Percentiles rank a stretch among this genome's conserved stretches.
phyloP scores from a whole-genome alignment of 2,797 vertebrate genomes.

The Chiroxiphia lanceolata region DNA sequence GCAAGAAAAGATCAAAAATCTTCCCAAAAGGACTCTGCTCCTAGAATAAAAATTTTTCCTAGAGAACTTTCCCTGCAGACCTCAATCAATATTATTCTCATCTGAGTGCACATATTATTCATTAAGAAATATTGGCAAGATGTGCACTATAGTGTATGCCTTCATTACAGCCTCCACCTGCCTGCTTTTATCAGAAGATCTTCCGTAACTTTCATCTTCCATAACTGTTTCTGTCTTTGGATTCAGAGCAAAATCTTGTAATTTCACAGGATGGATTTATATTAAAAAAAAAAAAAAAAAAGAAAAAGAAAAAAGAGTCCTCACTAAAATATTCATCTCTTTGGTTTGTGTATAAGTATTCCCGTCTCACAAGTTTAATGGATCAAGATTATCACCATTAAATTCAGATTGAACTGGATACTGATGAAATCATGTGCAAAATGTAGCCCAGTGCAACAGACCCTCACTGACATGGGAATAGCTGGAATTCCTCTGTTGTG shows the following conservation, averaged over 20 bases:
- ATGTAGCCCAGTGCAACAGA: neutral
- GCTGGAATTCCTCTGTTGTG: neutral
- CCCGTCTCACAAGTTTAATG: neutral
- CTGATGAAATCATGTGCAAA: neutral
- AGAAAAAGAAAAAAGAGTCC: neutral
- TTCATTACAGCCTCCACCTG: conserved; percentile 49
- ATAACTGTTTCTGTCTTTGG: conserved; percentile 10
- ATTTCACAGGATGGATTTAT: neutral
- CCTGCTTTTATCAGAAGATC: conserved; percentile 35
- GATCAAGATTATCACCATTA: neutral
- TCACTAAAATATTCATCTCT: neutral
- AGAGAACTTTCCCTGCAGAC: conserved; percentile 56
- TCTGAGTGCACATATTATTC: conserved; percentile 62
- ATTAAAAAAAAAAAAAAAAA: neutral
- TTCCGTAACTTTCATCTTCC: conserved; percentile 41
- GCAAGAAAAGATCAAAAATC: conserved; percentile 63
- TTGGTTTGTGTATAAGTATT: neutral
- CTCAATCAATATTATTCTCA: conserved; percentile 68
- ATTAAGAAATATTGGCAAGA: conserved; percentile 61
- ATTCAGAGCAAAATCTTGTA: neutral
- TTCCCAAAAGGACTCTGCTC: conserved; percentile 42
- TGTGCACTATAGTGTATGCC: conserved; percentile 10
- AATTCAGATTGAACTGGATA: neutral
- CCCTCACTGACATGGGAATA: neutral
- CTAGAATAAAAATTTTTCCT: conserved; percentile 47